Evolutionary conservation across 2,113 vertebrate genomes (phyloP), one percentile per base, ranked within the genome.

Genomic region (Ageneiosus marmoratus): DNA sequence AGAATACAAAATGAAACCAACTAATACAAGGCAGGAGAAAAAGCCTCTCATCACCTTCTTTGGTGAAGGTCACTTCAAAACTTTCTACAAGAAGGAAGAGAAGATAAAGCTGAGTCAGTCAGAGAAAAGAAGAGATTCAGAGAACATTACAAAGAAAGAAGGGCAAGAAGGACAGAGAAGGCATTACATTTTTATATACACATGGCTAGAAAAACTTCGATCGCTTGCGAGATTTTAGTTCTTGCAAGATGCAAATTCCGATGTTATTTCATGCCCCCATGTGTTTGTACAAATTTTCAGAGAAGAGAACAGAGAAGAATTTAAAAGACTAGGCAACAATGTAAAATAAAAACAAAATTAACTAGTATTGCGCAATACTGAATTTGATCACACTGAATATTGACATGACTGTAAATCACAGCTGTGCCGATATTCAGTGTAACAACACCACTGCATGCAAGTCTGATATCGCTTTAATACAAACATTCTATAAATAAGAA

Each of bases 1-100:
- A 58, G 0, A 29, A 51, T 51, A 62, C 18, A 65, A 79, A 65
- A 79, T 51, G 4, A 80, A 80, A 51, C 22, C 1, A 48, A 72
- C 69, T 24, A 67, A 34, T 94, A 96, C 87, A 94, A 91, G 50
- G 95, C 95, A 95, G 91, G 90, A 96, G 93, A 97, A 98, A 96
- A 94, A 98, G 95, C 95, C 96, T 95, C 95, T 96, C 92, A 97
- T 99, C 98, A 99, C 98, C 98, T 99, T 99, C 96, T 95, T 96
- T 96, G 94, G 97, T 99, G 96, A 99, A 95, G 96, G 96, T 98
- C 97, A 99, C 97, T 96, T 99, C 97, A 99, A 97, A 99, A 98
- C 96, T 98, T 95, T 98, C 98, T 99, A 96, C 88, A 93, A 88
- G 90, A 92, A 97, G 96, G 96, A 95, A 98, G 95, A 99, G 94